Evolutionary conservation across 2,113 vertebrate genomes (phyloP).

Genomic region (Pheucticus melanocephalus): DNA sequence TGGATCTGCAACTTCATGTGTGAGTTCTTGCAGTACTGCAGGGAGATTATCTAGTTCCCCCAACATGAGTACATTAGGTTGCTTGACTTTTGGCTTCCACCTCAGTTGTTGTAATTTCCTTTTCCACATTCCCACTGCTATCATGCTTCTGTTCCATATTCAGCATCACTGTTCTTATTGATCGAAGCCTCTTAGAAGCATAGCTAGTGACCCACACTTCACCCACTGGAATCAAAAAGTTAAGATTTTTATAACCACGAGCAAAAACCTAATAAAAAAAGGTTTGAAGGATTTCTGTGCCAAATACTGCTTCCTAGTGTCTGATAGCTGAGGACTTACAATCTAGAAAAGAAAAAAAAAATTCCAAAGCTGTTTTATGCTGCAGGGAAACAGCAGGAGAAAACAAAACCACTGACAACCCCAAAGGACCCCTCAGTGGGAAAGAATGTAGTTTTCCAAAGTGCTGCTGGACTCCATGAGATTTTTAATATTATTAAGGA

Average conservation of each 20-base stretch:
- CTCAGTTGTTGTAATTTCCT: background rate
- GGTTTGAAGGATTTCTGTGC: background rate
- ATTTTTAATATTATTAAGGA: background rate
- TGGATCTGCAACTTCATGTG: background rate
- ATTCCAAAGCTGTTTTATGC: background rate
- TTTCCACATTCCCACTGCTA: background rate
- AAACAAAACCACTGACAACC: background rate
- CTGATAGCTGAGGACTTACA: background rate
- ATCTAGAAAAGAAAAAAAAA: background rate
- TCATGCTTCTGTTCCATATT: background rate
- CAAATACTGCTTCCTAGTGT: background rate
- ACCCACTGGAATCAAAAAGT: background rate
- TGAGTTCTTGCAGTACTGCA: background rate
- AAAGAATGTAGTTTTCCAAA: background rate
- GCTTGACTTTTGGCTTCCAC: background rate
- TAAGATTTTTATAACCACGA: background rate
- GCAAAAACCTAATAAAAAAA: background rate
- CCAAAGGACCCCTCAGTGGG: background rate
- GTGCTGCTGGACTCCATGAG: background rate
- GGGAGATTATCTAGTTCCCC: background rate
- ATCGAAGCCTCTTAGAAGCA: background rate
- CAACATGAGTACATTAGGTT: background rate
- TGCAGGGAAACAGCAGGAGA: background rate
- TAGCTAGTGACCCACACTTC: background rate
- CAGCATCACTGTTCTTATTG: background rate